Percentiles rank a stretch among this genome's conserved stretches.
Conservation (phyloP, 1,140 invertebrate species). For the Psilanteris sp. region DNA sequence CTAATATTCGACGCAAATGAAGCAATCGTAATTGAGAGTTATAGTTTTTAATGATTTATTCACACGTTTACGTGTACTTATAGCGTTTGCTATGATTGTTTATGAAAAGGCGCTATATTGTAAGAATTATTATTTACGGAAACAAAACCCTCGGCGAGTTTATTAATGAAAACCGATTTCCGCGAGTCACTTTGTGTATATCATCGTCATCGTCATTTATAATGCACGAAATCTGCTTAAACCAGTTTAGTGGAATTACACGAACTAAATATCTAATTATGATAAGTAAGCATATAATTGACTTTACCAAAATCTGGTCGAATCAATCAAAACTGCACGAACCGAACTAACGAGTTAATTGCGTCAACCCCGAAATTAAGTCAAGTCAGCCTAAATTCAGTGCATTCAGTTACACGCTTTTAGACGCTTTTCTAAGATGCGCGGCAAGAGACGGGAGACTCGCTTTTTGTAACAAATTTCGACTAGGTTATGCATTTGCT, state of each 20-base stretch:
- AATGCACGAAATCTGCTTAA: background rate
- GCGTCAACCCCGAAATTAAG: background rate
- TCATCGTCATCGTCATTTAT: background rate
- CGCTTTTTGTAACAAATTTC: too few species aligned
- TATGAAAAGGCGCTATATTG: too few species aligned
- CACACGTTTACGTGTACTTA: too few species aligned
- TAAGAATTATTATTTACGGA: too few species aligned
- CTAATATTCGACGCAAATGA: too few species aligned
- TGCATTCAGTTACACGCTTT: slow-evolving; percentile 1
- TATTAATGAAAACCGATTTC: background rate
- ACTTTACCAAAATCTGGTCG: slow-evolving; percentile 9
- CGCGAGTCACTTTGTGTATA: too few species aligned
- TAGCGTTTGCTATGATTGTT: too few species aligned
- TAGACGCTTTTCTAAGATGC: slow-evolving; percentile 1
- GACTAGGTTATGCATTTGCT: slow-evolving; percentile 7
- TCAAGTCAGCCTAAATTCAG: background rate
- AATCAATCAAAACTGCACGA: slow-evolving; percentile 15
- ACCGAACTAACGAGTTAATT: slow-evolving; percentile 2
- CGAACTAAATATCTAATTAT: slow-evolving; percentile 25
- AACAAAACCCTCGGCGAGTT: too few species aligned
- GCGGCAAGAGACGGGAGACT: too few species aligned
- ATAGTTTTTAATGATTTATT: too few species aligned
- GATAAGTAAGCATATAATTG: slow-evolving; percentile 32
- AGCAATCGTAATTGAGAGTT: too few species aligned
- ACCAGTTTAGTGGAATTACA: slow-evolving; percentile 19